Base-by-base conservation (phyloP, 2,888 invertebrate species). In the Amiota minor region DNA sequence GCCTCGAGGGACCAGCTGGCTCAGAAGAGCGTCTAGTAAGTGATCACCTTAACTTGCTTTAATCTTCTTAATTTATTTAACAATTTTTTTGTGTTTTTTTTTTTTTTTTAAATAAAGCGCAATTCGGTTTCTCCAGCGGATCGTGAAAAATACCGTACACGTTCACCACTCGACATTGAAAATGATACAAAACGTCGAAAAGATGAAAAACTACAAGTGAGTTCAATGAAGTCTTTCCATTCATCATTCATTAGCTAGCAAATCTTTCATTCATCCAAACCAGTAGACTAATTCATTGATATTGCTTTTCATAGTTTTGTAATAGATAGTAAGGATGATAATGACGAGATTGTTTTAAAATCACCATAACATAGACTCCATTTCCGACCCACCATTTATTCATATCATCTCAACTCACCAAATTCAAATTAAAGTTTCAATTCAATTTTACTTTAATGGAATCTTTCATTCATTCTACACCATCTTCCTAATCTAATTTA, bases 201-300 rank as follows among this genome's bases (percentile, higher is more conserved):
- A 91, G 95, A 96, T 91, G 96, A 96, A 90, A 96, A 96, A 92
- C 92, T 94, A 89, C 95, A 95, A 92, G 95, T 95, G 92, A 94
- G 95, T 95, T 18, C 53, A 50, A 50, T 50, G 53, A 50, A 50
- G 53, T 50, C 14, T 1, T n/a, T 50, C 2, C 50, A 14, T 50
- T 23, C 23, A 23, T 23, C 35, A 35, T 35, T 35, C 35, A 35
- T 35, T 35, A 35, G 35, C 35, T 35, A 35, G 35, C 6, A 35
- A 35, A 6, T 35, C 6, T 35, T 35, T 35, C 35, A 35, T 35
- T 61, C 45, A 70, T 16, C n/a, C 45, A 20, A 46, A n/a, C 49
- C 4, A 35, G 23, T 23, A 23, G 23, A 23, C 3, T 23, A 23
- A 3, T 23, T 23, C 23, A 23, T 35, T 35, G 6, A 35, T 35